These are phyloP conservation scores for Cygnus buccinator DNA, from an alignment of 2,113 vertebrate species.

Conservation along the genomic window DNA sequence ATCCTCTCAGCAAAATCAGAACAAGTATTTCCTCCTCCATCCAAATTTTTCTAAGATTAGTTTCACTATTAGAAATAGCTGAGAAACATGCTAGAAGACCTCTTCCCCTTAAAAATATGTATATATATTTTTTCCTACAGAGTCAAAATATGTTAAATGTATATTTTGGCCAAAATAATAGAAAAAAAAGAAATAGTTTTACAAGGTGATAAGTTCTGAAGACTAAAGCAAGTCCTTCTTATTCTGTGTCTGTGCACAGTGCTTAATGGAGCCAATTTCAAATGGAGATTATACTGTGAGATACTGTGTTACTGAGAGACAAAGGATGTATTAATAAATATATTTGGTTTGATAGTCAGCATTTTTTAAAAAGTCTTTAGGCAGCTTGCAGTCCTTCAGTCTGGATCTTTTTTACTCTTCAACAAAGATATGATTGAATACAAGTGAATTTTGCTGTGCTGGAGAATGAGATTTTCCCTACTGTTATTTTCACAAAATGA, in stretches of 20 bases:
- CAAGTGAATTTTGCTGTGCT: neutral
- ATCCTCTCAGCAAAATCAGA: neutral
- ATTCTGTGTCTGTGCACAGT: neutral
- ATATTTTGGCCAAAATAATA: neutral
- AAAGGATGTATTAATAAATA: neutral
- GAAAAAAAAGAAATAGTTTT: neutral
- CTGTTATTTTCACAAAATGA: neutral
- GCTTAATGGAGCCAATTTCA: neutral
- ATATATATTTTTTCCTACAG: neutral
- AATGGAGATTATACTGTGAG: neutral
- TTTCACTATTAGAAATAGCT: neutral
- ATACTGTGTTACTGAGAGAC: neutral
- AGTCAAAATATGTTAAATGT: neutral
- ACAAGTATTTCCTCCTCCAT: neutral
- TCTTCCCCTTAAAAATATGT: neutral
- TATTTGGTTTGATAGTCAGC: neutral
- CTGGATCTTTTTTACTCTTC: neutral
- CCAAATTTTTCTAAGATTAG: neutral
- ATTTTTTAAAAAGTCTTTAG: neutral
- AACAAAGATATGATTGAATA: neutral
- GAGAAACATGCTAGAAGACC: neutral
- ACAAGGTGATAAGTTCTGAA: neutral
- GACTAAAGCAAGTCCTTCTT: neutral
- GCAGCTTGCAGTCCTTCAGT: neutral
- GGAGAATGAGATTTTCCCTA: neutral